Conservation (phyloP, 2,113 vertebrate genomes). For the Odontophorus gujanensis region DNA sequence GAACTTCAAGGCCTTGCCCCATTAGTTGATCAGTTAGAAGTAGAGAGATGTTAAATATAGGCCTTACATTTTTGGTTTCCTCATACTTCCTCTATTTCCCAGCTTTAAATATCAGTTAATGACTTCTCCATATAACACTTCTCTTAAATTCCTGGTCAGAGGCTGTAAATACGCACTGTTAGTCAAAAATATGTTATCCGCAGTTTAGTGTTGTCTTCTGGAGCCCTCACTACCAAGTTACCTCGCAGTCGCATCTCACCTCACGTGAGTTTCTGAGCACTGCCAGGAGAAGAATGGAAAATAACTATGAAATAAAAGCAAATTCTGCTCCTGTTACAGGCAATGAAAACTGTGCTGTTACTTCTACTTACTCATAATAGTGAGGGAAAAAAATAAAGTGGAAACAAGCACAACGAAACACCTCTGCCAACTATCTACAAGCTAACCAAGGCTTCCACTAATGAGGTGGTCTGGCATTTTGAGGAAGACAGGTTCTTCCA, state of each 20-base stretch:
- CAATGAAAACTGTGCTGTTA: conserved; percentile 57
- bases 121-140: conserved; percentile 35
- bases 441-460: conserved; percentile 47
- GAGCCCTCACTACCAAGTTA: background rate
- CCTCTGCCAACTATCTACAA: conserved; percentile 48
- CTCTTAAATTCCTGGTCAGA: conserved; percentile 5
- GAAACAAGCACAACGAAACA: conserved; percentile 68
- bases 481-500: conserved; percentile 48
- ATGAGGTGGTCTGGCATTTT: conserved; percentile 61
- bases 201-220: conserved; percentile 26
- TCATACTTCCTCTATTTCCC: background rate
- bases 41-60: background rate
- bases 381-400: conserved; percentile 17
- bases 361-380: conserved; percentile 49
- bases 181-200: conserved; percentile 43
- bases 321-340: conserved; percentile 51
- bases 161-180: conserved; percentile 5
- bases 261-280: conserved; percentile 7
- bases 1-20: background rate
- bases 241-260: background rate
- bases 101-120: conserved; percentile 46
- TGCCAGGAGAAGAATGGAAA: conserved; percentile 49
- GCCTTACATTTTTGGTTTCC: background rate
- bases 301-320: conserved; percentile 49
- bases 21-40: conserved; percentile 3